Base-by-base conservation (phyloP, 1,140 invertebrate genomes). In the Dreissena rostriformis region DNA sequence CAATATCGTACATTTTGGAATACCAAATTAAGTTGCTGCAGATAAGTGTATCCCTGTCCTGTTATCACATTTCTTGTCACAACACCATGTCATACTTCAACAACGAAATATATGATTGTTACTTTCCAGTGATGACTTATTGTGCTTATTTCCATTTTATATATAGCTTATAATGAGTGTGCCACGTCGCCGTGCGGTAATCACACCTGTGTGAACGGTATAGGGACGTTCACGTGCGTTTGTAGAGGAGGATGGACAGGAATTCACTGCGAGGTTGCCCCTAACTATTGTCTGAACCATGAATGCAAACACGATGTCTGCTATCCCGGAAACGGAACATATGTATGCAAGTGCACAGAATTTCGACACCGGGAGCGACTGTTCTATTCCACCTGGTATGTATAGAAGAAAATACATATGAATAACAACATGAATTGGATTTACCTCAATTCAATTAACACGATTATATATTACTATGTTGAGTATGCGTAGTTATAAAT, bases 231-330 rank as follows among this genome's bases (percentile, higher is more conserved):
- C 26, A 57, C 17, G 11, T 82, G 80, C 26, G 75, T 65, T 11
- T 82, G 80, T 49, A 24, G 24, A 11, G 72, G 65, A 5, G 80
- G 80, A 24, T 82, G 63, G 61, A 65, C 79, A 0, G 79, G 79
- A 6, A 39, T 0, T 5, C 29, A n/a, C 4, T 82, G 80, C 61
- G 49, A 63, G 52, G 75, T 39, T 57, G 61, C 49, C 5, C 80
- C 80, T 6, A 63, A 82, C 53, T 75, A 67, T 28, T 82, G 80
- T 61, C 52, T 22, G n/a, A 28, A 57, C 17, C 66, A 75, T 65
- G 72, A 39, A 19, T 82, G 80, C 68, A 82, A 82, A 75, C 57
- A 53, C 26, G 72, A 55, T 15, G 75, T 71, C 5, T 82, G 80
- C 57, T 11, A 8, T 12, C 74, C 19, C 57, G 63, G 61, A 52